Conservation (phyloP, 1,140 invertebrate species). For the Megalopta genalis region DNA sequence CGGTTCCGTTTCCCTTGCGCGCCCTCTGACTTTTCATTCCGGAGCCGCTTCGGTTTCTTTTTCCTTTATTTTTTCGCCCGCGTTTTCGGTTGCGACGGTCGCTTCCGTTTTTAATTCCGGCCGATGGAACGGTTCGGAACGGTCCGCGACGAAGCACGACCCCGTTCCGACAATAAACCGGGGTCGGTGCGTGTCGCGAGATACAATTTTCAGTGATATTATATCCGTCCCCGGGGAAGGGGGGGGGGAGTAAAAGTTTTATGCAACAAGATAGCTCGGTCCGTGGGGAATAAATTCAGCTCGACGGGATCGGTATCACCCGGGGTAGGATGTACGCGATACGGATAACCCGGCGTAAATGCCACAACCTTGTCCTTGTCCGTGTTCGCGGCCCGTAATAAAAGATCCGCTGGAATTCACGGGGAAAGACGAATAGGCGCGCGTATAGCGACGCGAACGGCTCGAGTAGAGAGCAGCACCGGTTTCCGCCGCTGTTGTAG, state of each 20-base stretch:
- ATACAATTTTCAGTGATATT: constrained; percentile 30
- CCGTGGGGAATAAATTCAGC: constrained; percentile 48
- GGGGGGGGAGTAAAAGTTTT: constrained; percentile 48
- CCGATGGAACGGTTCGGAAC: not conserved
- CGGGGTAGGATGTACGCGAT: constrained; percentile 4
- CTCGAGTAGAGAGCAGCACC: not conserved
- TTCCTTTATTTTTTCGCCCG: too few relatives aligned
- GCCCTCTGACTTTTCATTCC: not conserved
- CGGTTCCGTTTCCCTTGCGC: not conserved
- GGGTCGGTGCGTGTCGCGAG: not conserved
- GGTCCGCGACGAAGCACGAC: not conserved
- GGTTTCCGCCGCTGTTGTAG: constrained; percentile 18
- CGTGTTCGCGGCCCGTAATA: constrained; percentile 55
- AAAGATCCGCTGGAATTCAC: constrained; percentile 57
- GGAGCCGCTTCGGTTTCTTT: too few relatives aligned
- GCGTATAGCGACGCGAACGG: constrained; percentile 19
- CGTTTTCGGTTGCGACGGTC: not conserved
- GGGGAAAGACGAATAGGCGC: constrained; percentile 48
- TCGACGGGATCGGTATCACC: constrained; percentile 46
- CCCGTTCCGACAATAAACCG: not conserved
- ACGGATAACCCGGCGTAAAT: constrained; percentile 50
- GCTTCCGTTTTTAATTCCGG: constrained; percentile 24
- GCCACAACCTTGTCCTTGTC: constrained; percentile 55
- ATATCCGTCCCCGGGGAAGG: not conserved
- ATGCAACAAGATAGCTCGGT: constrained; percentile 24